Evolutionary conservation across 2,797 vertebrate genomes (phyloP).

Genomic region (Euthynnus affinis): DNA sequence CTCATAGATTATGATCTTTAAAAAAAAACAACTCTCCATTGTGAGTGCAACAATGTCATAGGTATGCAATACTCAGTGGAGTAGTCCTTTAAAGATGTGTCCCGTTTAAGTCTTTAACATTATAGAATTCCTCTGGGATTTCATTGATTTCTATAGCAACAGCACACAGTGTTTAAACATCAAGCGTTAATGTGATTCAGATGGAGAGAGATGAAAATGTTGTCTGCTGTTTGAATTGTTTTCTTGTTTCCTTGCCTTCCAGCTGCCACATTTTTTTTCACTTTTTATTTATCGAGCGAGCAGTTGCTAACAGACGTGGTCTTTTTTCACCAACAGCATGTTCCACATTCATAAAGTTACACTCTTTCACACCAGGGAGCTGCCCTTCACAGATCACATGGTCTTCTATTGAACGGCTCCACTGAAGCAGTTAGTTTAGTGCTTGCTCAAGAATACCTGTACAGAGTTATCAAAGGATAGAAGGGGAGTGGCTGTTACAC

Average conservation of each 20-base stretch:
- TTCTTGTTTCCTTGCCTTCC: slow-evolving; percentile 2
- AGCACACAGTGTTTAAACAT: slow-evolving; percentile 15
- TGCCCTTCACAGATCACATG: slow-evolving; percentile 51
- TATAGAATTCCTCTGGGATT: neutral
- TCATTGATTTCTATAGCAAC: neutral
- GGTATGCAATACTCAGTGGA: neutral
- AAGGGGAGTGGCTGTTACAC: neutral
- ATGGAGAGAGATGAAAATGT: slow-evolving; percentile 11
- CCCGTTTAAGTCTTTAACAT: neutral
- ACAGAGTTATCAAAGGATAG: slow-evolving; percentile 3
- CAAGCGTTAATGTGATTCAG: slow-evolving; percentile 18
- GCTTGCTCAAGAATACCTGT: slow-evolving; percentile 25
- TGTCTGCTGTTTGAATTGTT: slow-evolving; percentile 13
- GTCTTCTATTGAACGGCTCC: slow-evolving; percentile 33
- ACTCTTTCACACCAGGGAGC: slow-evolving; percentile 30
- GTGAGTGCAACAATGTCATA: neutral
- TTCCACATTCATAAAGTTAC: slow-evolving; percentile 58
- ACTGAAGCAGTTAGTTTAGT: slow-evolving; percentile 37
- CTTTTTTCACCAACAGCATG: slow-evolving; percentile 15
- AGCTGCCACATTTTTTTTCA: neutral
- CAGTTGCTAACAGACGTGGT: slow-evolving; percentile 8
- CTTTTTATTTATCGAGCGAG: slow-evolving; percentile 21
- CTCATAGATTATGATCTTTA: neutral
- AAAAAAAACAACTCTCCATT: neutral
- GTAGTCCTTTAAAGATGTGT: neutral